Base-by-base conservation (phyloP, 2,113 vertebrate genomes). In the Geococcyx californianus region DNA sequence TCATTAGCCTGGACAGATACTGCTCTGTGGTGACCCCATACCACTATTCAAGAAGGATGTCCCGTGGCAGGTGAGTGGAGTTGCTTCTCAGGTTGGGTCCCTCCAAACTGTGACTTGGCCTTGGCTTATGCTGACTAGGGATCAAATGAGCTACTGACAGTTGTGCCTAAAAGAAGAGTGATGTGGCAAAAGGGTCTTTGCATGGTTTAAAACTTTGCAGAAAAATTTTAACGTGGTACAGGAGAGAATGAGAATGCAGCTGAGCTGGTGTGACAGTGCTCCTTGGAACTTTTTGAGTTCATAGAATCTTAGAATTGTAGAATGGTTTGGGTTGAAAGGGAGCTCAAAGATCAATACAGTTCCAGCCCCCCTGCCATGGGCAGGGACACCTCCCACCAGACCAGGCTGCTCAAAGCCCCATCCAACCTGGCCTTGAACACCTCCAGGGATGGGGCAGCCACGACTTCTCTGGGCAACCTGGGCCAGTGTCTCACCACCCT, bases 1-100 rank as follows among this genome's bases (percentile, higher is more conserved):
- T 98, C 84, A 98, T 98, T 47, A 98, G 98, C 89, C 79, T 98
- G 92, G 98, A 98, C 90, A 97, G 97, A 44, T 98, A 98, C 90
- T 98, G 98, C 78, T 98, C 98, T 0, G 97, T 98, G 54, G 97
- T 98, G 60, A 98, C 98, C 4, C 98, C 98, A 0, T 96, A 96
- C 75, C 95, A 97, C 88, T 98, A 98, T 44, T 97, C 97, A 19
- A 97, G 73, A 40, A 97, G 98, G 89, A 98, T 98, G 98, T 98
- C 98, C 60, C 96, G 97, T n/a, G 95, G 94, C 91, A 97, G 98
- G 98, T 95, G 68, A 90, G 97, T 90, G 60, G n/a, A 34, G 13
- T 1, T 42, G 16, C 33, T 91, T 23, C 78, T 82, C 55, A 1
- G 31, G 63, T 54, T 4, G 34, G 23, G 15, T 59, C 33, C 34